Evolutionary conservation across 1,140 invertebrate genomes (phyloP).

Genomic region (Drosophila tropicalis): DNA sequence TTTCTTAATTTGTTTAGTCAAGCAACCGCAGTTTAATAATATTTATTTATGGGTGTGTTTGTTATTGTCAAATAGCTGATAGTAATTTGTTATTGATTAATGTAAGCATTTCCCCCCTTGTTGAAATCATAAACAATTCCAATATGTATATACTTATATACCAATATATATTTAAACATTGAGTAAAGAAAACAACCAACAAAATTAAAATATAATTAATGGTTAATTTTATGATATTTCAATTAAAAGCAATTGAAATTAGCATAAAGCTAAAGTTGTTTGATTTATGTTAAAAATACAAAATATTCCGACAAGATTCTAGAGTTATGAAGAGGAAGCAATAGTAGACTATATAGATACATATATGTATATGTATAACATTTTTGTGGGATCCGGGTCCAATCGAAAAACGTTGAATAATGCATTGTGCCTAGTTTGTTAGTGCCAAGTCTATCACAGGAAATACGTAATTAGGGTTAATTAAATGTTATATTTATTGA

Average conservation of each 20-base stretch:
- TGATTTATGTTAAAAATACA: conserved; percentile 34
- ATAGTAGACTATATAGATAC: conserved; percentile 7
- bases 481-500: conserved; percentile 46
- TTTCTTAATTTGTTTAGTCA: conserved; percentile 1
- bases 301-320: conserved; percentile 10
- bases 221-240: conserved; percentile 51
- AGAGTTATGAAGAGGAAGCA: not conserved
- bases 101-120: conserved; percentile 39
- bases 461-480: conserved; percentile 48
- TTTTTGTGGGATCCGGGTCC: conserved; percentile 35
- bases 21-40: not conserved
- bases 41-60: conserved; percentile 42
- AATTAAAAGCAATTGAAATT: conserved; percentile 52
- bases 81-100: conserved; percentile 62
- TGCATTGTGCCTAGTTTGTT: conserved; percentile 40
- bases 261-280: conserved; percentile 38
- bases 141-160: not conserved
- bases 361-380: not conserved
- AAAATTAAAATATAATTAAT: conserved; percentile 35
- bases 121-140: conserved; percentile 54
- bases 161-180: not conserved
- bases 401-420: conserved; percentile 50
- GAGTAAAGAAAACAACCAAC: conserved; percentile 8
- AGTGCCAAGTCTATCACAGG: conserved; percentile 41
- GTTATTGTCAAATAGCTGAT: conserved; percentile 41